Conservation (phyloP, 1,140 invertebrate species). For the Drosophila erecta region DNA sequence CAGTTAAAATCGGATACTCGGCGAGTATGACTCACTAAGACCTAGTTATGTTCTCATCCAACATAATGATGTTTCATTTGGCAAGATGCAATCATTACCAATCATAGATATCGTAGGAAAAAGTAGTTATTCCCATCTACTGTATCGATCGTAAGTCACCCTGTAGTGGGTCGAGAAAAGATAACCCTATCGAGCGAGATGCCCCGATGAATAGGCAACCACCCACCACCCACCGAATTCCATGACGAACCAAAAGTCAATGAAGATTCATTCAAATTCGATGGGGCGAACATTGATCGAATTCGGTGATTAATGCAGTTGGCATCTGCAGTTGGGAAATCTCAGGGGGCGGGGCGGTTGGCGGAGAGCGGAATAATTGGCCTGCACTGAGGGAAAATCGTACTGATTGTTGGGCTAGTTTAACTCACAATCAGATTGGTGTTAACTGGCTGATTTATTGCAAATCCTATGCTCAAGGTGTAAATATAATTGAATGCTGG, state of each 20-base stretch:
- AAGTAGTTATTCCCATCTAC: background rate
- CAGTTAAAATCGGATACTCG: background rate
- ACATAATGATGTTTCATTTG: background rate
- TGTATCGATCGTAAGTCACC: background rate
- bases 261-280: conserved; percentile 49
- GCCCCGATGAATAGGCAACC: conserved; percentile 4
- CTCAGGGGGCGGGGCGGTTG: conserved; percentile 10
- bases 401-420: no score
- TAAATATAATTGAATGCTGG: no score
- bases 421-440: no score
- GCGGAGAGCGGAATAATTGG: conserved; percentile 13
- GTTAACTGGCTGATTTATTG: no score
- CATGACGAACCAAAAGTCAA: conserved; percentile 45
- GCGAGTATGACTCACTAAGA: background rate
- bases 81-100: background rate
- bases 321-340: conserved; percentile 59
- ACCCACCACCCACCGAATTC: conserved; percentile 17
- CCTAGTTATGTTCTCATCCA: no score
- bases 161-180: background rate
- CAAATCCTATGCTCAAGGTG: no score
- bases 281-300: conserved; percentile 32
- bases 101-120: background rate
- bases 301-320: conserved; percentile 48
- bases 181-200: conserved; percentile 1
- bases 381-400: background rate